A percentile compares a stretch with the other conserved stretches of the same genome.
phyloP scores from a whole-genome alignment of 2,888 invertebrate genomes.

The Furcula furcula region DNA sequence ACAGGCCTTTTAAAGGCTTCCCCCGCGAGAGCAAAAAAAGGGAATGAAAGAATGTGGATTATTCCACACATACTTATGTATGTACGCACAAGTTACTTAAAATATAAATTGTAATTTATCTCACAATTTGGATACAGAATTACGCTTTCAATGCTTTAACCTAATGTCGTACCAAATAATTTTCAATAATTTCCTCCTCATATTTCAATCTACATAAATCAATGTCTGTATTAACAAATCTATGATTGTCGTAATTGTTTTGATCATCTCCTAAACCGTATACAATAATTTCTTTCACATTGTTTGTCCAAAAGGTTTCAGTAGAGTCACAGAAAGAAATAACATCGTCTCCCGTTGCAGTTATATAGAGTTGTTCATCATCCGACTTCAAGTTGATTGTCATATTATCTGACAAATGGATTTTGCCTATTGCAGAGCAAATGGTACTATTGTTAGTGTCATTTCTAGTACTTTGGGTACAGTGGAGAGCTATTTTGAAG shows the following conservation, averaged over 20 bases:
- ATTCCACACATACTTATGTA: no score
- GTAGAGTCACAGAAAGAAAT: slow-evolving; percentile 38
- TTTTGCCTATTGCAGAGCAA: slow-evolving; percentile 48
- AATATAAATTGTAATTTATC: no score
- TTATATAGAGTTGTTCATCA: slow-evolving; percentile 39
- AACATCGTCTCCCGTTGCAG: slow-evolving; percentile 41
- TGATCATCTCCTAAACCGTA: slow-evolving; percentile 57
- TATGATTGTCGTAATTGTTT: slow-evolving; percentile 67
- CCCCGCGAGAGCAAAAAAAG: no score
- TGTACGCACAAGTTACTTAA: no score
- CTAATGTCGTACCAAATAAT: slow-evolving; percentile 18
- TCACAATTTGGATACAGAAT: no score
- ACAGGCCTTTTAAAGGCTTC: no score
- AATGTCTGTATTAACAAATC: slow-evolving; percentile 31
- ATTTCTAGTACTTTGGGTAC: slow-evolving; percentile 12
- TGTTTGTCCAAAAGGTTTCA: slow-evolving; percentile 35
- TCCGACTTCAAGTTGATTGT: slow-evolving; percentile 48
- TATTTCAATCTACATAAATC: slow-evolving; percentile 48
- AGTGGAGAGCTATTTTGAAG: slow-evolving; percentile 56
- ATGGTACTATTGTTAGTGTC: neutral
- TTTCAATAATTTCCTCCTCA: slow-evolving; percentile 22
- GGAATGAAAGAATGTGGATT: no score
- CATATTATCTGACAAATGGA: slow-evolving; percentile 46
- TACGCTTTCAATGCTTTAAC: no score
- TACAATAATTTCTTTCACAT: slow-evolving; percentile 45